phyloP scores from a whole-genome alignment of 2,797 vertebrate genomes.

The Poecilia gillii region DNA sequence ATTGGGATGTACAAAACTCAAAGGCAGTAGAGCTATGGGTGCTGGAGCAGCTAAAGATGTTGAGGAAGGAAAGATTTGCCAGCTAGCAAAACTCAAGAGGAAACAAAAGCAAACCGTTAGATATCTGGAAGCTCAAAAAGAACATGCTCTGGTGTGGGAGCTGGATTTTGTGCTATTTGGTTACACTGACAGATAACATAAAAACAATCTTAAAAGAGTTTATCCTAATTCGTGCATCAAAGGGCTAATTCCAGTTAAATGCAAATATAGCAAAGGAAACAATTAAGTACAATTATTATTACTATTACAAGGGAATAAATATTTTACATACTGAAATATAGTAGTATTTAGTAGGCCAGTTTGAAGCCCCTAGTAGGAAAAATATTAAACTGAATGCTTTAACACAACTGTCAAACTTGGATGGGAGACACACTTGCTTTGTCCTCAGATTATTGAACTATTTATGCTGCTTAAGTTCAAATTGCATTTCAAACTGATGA shows the following conservation, averaged over 20 bases:
- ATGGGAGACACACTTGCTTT: conserved; percentile 39
- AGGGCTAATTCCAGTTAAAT: no score
- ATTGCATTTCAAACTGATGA: conserved; percentile 60
- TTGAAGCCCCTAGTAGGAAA: conserved; percentile 14
- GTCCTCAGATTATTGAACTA: conserved; percentile 61
- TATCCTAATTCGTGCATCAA: background rate
- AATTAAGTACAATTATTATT: conserved; percentile 64
- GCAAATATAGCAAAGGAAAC: no score
- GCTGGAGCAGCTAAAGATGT: background rate
- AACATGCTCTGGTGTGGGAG: background rate
- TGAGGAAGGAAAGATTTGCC: background rate
- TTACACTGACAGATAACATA: background rate
- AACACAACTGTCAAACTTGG: conserved; percentile 46
- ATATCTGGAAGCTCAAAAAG: background rate
- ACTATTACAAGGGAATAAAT: conserved; percentile 71
- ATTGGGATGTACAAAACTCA: no score
- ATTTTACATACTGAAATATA: conserved; percentile 66
- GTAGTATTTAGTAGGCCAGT: conserved; percentile 63
- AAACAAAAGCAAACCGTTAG: background rate
- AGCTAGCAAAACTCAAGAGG: background rate
- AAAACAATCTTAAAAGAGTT: background rate
- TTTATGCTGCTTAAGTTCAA: conserved; percentile 67
- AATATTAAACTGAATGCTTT: conserved; percentile 50
- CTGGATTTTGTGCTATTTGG: background rate
- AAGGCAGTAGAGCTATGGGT: background rate